Base-by-base conservation (phyloP, 2,888 invertebrate species). In the Cancer borealis region DNA sequence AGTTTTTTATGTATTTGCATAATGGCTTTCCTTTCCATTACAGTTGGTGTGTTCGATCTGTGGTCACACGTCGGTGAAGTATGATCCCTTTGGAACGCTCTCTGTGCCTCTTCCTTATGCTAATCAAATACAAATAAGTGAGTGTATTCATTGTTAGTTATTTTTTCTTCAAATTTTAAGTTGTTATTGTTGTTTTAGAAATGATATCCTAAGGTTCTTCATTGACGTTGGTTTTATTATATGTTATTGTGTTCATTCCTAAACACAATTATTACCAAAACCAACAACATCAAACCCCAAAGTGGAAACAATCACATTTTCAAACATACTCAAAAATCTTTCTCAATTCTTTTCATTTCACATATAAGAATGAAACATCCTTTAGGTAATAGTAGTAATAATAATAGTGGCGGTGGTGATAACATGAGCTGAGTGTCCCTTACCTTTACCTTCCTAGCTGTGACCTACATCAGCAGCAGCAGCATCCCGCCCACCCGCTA, bases 71-170 rank as follows among this genome's bases (percentile, higher is more conserved):
- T 97, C 97, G 0, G 97, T 97, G 26, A 97, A 97, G 14, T 97
- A 97, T 96, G 97, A 97, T 96, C 97, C 97, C 46, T 97, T 97
- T 96, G 97, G 97, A 97, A 97, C 97, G 96, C 96, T 97, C n/a
- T 97, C 97, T 66, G 97, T 97, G 87, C 97, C 97, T 6, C 96
- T 97, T 95, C 97, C 97, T 88, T 97, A 97, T 96, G 97, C 97
- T 47, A 97, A 97, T 97, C 97, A 97, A 96, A 96, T 97, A 95
- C 97, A 97, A 96, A 96, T 97, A 79, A 89, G 95, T 95, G 88
- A 95, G 95, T 93, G 60, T 89, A 49, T 21, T 0, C 54, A 54
- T 17, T 54, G 54, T 54, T 54, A 54, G 54, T 54, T 66, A 66
- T 10, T 66, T 66, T 3, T 10, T 3, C 8, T 39, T 0, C 39